Evolutionary conservation across 2,888 invertebrate genomes (phyloP), one percentile per base, ranked within the genome.

Genomic region (Bugulina stolonifera): DNA sequence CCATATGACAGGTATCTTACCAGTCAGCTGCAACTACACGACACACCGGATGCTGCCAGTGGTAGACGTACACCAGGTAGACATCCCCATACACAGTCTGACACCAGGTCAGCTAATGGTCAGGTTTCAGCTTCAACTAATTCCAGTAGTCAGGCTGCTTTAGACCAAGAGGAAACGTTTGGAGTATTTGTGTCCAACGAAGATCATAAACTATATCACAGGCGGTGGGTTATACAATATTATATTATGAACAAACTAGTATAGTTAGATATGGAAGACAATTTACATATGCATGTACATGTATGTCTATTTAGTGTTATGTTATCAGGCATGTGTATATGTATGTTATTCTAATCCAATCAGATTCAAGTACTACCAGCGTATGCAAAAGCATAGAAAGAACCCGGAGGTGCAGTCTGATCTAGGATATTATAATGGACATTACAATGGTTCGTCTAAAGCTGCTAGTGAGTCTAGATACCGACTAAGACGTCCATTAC

Each of bases 351-450:
- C n/a, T n/a, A n/a, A n/a, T 27, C 32, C 29, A 29, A 29, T 29
- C n/a, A 64, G 64, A 5, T 70, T 70, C 32, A 43, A 70, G 54
- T 70, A 70, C 25, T 70, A 70, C 52, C 43, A 70, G 52, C 35
- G 70, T 3, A 54, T 70, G 43, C 70, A 32, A n/a, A 43, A 70
- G 23, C 43, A 54, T 25, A 43, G 70, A 18, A 43, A 54, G 52
- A 54, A 43, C 32, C 52, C 52, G 5, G 70, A 70, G 25, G 70
- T 54, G 52, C 18, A 43, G 32, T 70, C 70, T 27, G 70, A 70
- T 43, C 52, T 70, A 10, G 70, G 70, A 23, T 70, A 70, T 32
- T 70, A 70, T 25, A 14, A 54, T 25, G 35, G 35, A 35, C 43
- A 54, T 23, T 54, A 25, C 23, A 70, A 54, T 5, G 70, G 35